Evolutionary conservation across 2,797 vertebrate species (phyloP), one percentile per base, ranked within the genome.

Genomic region (Phoxinus dragarum): DNA sequence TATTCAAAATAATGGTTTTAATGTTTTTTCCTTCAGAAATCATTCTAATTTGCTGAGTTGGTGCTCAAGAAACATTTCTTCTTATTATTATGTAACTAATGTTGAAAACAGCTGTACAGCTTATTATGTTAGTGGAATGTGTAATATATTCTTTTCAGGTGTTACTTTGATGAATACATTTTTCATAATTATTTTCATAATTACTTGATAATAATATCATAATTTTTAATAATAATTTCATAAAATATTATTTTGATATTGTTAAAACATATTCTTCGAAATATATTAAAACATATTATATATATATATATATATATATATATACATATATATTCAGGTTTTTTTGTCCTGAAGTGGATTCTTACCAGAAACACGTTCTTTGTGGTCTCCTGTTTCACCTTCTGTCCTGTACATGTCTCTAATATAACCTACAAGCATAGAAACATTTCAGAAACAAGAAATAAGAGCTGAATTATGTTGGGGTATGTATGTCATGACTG

Each of bases 391-490:
- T 93, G 84, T 42, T 91, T 90, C 76, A 93, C 93, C 88, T 92
- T 93, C 85, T 89, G 92, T 73, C 93, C 94, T 42, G 93, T 95
- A 66, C 96, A 85, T 61, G 94, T 91, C 92, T 97, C 94, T 94
- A 96, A 94, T 84, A 95, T 90, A 6, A 94, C 91, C 95, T 96
- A 81, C 40, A 86, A 86, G 44, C 16, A 88, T 64, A 83, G 19
- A 2, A 66, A 66, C 19, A 80, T 49, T 31, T 34, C 38, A 64
- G n/a, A 66, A 86, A 66, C 6, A 47, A 52, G 12, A 34, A 3
- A 31, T 1, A 42, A 10, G 10, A 16, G 52, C 36, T 1, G 0
- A 34, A 56, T 66, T 71, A 78, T 12, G 23, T 61, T 59, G 23
- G 23, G 16, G 12, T 4, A 44, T 44, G 42, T 3, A 44, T 40